Evolutionary conservation across 2,113 vertebrate genomes (phyloP).

Genomic region (Eptatretus burgeri): DNA sequence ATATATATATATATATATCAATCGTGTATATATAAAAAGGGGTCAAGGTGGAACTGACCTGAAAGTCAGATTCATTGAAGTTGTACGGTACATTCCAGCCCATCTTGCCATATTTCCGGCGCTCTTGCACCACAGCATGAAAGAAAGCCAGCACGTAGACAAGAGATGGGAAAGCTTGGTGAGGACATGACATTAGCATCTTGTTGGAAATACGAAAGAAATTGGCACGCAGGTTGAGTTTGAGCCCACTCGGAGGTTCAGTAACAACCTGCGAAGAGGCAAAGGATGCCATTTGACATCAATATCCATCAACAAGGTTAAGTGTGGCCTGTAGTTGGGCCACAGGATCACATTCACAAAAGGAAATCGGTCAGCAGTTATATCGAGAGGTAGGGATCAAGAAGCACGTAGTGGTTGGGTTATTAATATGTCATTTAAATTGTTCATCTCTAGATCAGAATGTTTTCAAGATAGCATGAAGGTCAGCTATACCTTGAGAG

Average conservation of each 20-base stretch:
- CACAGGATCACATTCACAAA: background rate
- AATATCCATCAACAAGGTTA: background rate
- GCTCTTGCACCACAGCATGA: conserved; percentile 78
- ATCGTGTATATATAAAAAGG: background rate
- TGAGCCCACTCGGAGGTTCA: conserved; percentile 67
- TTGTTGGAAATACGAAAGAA: conserved; percentile 48
- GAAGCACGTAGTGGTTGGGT: background rate
- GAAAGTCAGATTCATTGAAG: conserved; percentile 88
- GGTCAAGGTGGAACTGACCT: conserved; percentile 18
- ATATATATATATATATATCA: background rate
- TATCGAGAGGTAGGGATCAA: background rate
- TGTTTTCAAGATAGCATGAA: background rate
- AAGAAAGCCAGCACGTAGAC: conserved; percentile 68
- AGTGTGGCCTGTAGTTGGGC: background rate
- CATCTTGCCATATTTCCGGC: conserved; percentile 77
- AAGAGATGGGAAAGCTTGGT: conserved; percentile 40
- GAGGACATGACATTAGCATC: conserved; percentile 30
- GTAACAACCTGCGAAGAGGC: conserved; percentile 43
- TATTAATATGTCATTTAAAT: background rate
- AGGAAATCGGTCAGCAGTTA: background rate
- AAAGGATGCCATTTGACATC: background rate
- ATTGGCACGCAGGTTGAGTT: conserved; percentile 65
- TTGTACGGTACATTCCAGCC: conserved; percentile 76
- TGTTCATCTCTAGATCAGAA: background rate
- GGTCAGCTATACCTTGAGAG: conserved; percentile 32